Conservation (phyloP, 2,888 invertebrate species). For the Galerucella nymphaeae region DNA sequence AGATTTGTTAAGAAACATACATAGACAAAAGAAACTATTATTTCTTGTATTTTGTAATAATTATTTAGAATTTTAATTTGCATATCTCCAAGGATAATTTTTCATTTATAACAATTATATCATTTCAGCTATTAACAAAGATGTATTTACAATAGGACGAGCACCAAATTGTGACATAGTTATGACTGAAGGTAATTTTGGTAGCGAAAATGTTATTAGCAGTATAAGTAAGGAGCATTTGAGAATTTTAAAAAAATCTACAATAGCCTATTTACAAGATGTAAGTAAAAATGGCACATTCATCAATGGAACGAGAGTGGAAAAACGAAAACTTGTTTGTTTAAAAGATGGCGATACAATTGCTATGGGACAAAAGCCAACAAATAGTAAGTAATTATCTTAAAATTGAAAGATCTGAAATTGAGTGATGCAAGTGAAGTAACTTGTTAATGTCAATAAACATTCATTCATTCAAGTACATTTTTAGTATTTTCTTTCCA, state of each 20-base stretch:
- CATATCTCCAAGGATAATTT: too few relatives aligned
- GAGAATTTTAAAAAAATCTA: conserved; percentile 65
- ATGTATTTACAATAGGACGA: conserved; percentile 45
- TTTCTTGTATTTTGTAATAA: too few relatives aligned
- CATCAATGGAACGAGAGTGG: conserved; percentile 79
- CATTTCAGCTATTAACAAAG: conserved; percentile 37
- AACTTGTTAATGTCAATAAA: too few relatives aligned
- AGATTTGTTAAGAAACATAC: too few relatives aligned
- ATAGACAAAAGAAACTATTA: too few relatives aligned
- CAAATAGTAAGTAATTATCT: conserved; percentile 30
- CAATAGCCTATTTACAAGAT: conserved; percentile 69
- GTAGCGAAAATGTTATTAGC: conserved; percentile 62
- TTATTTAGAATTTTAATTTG: too few relatives aligned
- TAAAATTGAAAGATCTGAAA: too few relatives aligned
- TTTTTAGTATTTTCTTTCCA: conserved; percentile 40
- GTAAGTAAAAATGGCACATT: conserved; percentile 87
- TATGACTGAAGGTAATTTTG: conserved; percentile 60
- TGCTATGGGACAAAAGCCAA: conserved; percentile 33
- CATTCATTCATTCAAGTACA: too few relatives aligned
- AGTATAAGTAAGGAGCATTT: conserved; percentile 76
- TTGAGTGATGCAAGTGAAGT: too few relatives aligned
- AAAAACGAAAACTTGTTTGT: conserved; percentile 70
- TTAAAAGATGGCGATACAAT: conserved; percentile 38
- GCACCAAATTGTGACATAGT: conserved; percentile 43
- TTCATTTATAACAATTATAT: background rate